Evolutionary conservation across 2,113 vertebrate species (phyloP).

Genomic region (Aplodontia rufa): DNA sequence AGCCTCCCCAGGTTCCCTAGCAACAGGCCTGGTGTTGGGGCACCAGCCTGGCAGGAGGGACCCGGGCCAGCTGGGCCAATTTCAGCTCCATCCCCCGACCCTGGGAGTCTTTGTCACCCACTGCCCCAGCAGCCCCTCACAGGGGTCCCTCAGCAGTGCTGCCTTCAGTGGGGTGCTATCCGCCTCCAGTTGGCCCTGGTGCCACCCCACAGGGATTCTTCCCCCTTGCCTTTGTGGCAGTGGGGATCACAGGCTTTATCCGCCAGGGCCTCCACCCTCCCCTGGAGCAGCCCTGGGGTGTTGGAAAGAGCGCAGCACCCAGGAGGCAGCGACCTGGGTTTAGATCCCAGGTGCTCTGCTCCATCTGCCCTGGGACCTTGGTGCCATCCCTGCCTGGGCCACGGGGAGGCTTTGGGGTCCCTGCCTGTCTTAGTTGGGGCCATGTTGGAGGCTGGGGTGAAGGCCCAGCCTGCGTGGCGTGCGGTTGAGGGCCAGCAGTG

Average conservation of each 20-base stretch:
- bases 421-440: rapidly evolving
- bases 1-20: conserved; percentile 50
- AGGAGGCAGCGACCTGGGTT: not conserved
- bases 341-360: not conserved
- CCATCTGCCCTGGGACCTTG: not conserved
- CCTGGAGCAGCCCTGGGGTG: not conserved
- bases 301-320: not conserved
- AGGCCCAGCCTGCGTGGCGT: rapidly evolving
- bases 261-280: not conserved
- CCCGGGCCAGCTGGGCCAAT: conserved; percentile 54
- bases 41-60: not conserved
- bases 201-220: not conserved
- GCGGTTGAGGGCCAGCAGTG: rapidly evolving
- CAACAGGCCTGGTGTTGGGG: conserved; percentile 37
- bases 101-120: conserved; percentile 33
- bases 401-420: not conserved
- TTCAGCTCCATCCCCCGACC: conserved; percentile 47
- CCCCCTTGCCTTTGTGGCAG: not conserved
- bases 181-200: not conserved
- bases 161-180: not conserved
- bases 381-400: not conserved
- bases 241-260: not conserved
- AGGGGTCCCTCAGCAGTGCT: not conserved
- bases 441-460: not conserved
- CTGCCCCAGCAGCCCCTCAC: not conserved